Base-by-base conservation (phyloP, 2,797 vertebrate species). In the Acanthurus tractus region DNA sequence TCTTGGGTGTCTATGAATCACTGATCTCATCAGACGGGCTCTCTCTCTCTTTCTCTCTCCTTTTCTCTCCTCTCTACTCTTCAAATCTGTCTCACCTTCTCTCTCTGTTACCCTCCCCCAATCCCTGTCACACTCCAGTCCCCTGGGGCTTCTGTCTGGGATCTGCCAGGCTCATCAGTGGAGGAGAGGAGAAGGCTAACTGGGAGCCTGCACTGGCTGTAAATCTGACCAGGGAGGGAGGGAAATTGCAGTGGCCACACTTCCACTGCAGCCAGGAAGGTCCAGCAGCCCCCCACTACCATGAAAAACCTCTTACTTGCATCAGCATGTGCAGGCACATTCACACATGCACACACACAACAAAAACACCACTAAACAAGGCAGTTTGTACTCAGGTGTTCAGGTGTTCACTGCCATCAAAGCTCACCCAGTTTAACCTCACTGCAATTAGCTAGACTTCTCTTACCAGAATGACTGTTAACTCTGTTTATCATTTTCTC, bases 1-100 rank as follows among this genome's bases (percentile, higher is more conserved):
- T 93, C 88, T 76, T 85, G 86, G 89, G 86, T 91, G 88, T 88
- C 88, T 88, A 93, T 93, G 91, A 94, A 93, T 94, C 93, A 93
- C 89, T 88, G 91, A 93, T 93, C 88, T 92, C 92, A 93, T 93
- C 93, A 90, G 90, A 89, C 86, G 78, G 68, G 74, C 84, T 90
- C 87, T 78, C 74, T 83, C 74, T 63, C 68, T 56, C 46, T 66
- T 22, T 56, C 45, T 61, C 67, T 59, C 61, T 20, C 18, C 71
- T 58, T 70, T 63, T 79, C 82, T 66, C 76, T 63, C 20, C 45
- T 23, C 58, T 64, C 57, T 58, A 20, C 34, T 67, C 57, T 67
- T 61, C 70, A 79, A 61, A 49, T 69, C 36, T 45, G 44, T 64
- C 57, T 57, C 65, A 75, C 81, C 63, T 70, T 61, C 17, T 40